Base-by-base conservation (phyloP, 2,797 vertebrate species). In the Peromyscus melanophrys region DNA sequence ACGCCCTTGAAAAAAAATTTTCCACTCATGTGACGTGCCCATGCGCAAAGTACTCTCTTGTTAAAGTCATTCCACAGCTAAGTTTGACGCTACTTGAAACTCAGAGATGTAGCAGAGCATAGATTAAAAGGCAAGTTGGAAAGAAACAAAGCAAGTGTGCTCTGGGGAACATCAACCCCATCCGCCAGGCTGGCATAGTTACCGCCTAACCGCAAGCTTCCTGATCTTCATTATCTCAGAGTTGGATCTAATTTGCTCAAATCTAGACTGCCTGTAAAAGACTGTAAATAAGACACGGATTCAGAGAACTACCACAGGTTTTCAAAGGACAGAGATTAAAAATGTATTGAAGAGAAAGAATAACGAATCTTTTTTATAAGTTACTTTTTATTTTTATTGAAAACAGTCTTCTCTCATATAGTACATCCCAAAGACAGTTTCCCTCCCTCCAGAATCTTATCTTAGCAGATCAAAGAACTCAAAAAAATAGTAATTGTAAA, bases 191-290 rank as follows among this genome's bases (percentile, higher is more conserved):
- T 34, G 2, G 55, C 29, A 61, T 73, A 65, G 43, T 73, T 84
- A 52, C n/a, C 73, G 63, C 23, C 40, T 80, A 91, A 90, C 67
- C 81, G 40, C 92, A 93, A 92, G 52, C 34, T 90, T 90, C 89
- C 65, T 89, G 69, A 21, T 85, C 19, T 75, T 73, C 31, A 7
- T 90, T 85, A 93, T 59, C 14, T 76, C 69, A 40, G n/a, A 3
- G 43, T 49, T 92, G 19, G 5, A 94, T 92, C 84, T 88, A 75
- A 93, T 96, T 96, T 90, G 6, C 12, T 95, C 31, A 69, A 49
- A 55, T 87, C 21, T 76, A 92, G 83, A 90, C 85, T 67, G 46
- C 83, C 75, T 78, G n/a, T 27, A 59, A 94, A 92, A 87, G 11
- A 92, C 3, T 87, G 14, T 71, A 91, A 85, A 71, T 89, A 95